A percentile compares a stretch with the other conserved stretches of the same genome.
These are phyloP conservation scores for Sanderia malayensis DNA, from an alignment of 30 jellyfish, hydroid and myxozoan species.

Conservation along the genomic window DNA sequence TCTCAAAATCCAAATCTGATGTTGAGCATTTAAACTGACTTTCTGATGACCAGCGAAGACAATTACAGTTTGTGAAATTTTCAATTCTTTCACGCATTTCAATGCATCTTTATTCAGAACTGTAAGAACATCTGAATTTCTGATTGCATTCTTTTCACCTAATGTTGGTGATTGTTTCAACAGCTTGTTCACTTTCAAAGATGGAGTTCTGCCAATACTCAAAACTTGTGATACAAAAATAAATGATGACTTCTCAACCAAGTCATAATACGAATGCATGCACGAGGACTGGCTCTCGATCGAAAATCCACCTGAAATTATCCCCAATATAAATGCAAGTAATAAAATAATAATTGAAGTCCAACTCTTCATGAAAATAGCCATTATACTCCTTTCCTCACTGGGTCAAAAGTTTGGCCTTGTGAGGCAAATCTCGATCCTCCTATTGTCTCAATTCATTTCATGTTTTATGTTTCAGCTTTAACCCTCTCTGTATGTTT, in stretches of 20 bases:
- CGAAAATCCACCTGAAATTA: background rate
- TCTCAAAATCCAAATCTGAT: background rate
- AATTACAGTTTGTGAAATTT: conserved; percentile 31
- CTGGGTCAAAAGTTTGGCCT: too few species aligned
- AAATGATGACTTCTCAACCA: conserved; percentile 19
- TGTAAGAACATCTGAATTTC: background rate
- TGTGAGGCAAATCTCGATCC: too few species aligned
- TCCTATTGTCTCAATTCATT: too few species aligned
- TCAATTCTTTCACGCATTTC: conserved; percentile 24
- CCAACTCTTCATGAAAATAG: background rate
- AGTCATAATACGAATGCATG: conserved; percentile 33
- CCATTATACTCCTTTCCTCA: too few species aligned
- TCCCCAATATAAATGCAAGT: background rate
- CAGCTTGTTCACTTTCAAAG: conserved; percentile 2
- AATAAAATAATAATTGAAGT: background rate
- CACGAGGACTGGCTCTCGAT: conserved; percentile 7
- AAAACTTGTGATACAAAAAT: conserved; percentile 28
- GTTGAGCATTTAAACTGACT: background rate
- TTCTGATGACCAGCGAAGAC: conserved; percentile 10
- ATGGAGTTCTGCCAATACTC: background rate
- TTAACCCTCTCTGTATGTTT: too few species aligned
- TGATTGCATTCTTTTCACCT: background rate
- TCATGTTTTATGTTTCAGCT: too few species aligned
- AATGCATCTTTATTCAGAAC: background rate
- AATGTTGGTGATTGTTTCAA: conserved; percentile 9